These are phyloP conservation scores for Osmerus eperlanus DNA, from an alignment of 2,113 vertebrate genomes.

Conservation along the genomic window DNA sequence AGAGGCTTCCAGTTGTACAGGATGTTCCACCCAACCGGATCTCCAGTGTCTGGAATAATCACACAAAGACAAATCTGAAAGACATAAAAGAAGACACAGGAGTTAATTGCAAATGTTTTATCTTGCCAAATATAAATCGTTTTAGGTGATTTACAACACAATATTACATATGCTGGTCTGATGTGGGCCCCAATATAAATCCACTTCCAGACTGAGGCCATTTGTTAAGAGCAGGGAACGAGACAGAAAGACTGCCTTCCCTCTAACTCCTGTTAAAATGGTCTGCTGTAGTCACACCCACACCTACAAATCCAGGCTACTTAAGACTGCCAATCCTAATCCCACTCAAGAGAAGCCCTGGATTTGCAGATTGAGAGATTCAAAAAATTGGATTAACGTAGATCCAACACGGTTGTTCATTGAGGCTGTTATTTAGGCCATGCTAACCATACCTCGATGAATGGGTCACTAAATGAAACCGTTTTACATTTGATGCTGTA, in stretches of 20 bases:
- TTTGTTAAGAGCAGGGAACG: no score
- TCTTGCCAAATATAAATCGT: background rate
- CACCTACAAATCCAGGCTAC: conserved; percentile 52
- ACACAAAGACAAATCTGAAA: conserved; percentile 46
- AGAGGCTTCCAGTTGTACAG: conserved; percentile 13
- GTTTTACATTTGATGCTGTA: no score
- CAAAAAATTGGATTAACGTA: background rate
- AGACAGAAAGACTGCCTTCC: no score
- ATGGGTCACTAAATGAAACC: no score
- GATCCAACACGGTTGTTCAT: no score
- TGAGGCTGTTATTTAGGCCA: no score
- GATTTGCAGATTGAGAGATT: conserved; percentile 3
- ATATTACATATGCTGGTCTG: no score
- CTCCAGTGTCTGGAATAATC: conserved; percentile 23
- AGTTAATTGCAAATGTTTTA: conserved; percentile 22
- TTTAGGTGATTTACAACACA: no score
- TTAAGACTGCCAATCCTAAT: conserved; percentile 71
- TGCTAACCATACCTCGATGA: no score
- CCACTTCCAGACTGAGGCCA: no score
- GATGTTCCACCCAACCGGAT: conserved; percentile 3
- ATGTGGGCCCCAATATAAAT: no score
- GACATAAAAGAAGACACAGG: conserved; percentile 29
- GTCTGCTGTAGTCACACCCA: conserved; percentile 27
- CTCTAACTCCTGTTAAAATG: no score
- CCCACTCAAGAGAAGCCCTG: conserved; percentile 18